Evolutionary conservation across 2,113 vertebrate species (phyloP).

Genomic region (Promerops cafer): DNA sequence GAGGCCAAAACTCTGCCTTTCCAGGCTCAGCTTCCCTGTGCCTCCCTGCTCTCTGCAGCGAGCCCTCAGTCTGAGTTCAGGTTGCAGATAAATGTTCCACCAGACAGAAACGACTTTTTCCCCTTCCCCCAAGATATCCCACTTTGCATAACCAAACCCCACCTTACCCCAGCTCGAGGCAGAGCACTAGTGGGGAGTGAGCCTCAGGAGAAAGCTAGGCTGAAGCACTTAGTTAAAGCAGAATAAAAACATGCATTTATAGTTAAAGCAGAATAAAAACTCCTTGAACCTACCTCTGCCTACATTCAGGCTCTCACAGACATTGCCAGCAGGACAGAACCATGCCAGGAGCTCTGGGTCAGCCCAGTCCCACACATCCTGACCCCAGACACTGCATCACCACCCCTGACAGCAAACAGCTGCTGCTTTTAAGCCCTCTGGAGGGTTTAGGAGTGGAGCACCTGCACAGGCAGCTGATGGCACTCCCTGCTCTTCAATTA

Average conservation of each 20-base stretch:
- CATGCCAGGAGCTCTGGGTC: not conserved
- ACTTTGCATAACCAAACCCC: not conserved
- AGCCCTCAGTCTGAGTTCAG: not conserved
- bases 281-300: not conserved
- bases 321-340: not conserved
- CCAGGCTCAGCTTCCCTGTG: not conserved
- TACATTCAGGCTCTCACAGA: rapidly evolving
- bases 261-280: not conserved
- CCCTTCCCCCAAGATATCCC: not conserved
- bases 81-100: not conserved
- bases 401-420: not conserved
- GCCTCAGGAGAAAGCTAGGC: too few relatives aligned
- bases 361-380: rapidly evolving
- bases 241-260: not conserved
- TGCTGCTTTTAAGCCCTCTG: not conserved
- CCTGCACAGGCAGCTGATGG: not conserved
- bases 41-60: not conserved
- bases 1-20: not conserved
- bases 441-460: not conserved
- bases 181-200: rapidly evolving
- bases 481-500: not conserved
- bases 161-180: rapidly evolving
- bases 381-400: rapidly evolving
- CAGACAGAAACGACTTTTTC: not conserved
- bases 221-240: rapidly evolving